These are phyloP conservation scores for Coendou prehensilis DNA, from an alignment of 2,797 vertebrate genomes.

Conservation along the genomic window DNA sequence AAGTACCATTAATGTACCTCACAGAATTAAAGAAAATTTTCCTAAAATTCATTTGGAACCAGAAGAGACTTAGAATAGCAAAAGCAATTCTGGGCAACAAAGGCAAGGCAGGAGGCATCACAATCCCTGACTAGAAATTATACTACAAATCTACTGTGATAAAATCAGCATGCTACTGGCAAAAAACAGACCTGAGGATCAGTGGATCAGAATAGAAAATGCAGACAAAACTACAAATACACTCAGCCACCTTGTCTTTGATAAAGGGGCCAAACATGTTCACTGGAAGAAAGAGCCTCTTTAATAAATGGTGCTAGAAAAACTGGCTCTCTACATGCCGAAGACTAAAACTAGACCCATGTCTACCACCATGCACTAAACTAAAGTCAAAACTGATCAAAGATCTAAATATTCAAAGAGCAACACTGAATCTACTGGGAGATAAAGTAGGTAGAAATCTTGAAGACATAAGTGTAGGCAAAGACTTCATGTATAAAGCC, in stretches of 20 bases:
- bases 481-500: background rate
- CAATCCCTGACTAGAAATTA: background rate
- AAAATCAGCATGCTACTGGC: background rate
- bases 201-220: background rate
- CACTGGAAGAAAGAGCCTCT: background rate
- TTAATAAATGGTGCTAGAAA: background rate
- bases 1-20: background rate
- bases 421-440: background rate
- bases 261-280: background rate
- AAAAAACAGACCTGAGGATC: background rate
- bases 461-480: background rate
- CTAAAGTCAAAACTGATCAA: background rate
- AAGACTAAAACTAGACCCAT: background rate
- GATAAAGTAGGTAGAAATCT: background rate
- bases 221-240: background rate
- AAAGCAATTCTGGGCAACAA: background rate
- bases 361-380: background rate
- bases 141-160: background rate
- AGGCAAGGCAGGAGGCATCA: background rate
- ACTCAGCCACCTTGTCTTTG: background rate
- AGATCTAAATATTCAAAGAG: background rate
- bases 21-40: background rate
- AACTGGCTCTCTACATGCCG: background rate
- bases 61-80: background rate
- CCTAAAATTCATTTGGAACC: background rate